Conservation (phyloP, 2,888 invertebrate species). For the Netelia virgata region DNA sequence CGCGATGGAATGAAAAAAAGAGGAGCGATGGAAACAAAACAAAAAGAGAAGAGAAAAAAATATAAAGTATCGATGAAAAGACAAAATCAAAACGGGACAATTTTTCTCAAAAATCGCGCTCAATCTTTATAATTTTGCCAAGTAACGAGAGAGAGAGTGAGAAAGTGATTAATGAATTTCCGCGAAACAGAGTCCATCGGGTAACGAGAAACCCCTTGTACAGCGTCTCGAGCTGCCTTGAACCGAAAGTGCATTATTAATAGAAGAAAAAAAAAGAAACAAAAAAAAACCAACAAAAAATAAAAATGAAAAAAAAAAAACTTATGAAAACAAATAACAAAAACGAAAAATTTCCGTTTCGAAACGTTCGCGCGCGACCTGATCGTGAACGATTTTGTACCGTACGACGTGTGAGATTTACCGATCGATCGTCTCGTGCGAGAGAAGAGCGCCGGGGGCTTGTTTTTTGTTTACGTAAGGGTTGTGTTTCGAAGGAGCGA, state of each 20-base stretch:
- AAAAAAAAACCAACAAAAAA: conserved; percentile 49
- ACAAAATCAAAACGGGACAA: background rate
- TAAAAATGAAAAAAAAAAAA: conserved; percentile 46
- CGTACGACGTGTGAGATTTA: conserved; percentile 60
- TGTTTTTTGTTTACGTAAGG: conserved; percentile 77
- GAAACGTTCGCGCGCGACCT: conserved; percentile 74
- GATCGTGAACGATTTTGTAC: conserved; percentile 57
- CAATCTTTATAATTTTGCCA: conserved; percentile 61
- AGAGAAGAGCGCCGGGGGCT: conserved; percentile 68
- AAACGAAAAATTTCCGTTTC: too few species aligned
- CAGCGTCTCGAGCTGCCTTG: conserved; percentile 84
- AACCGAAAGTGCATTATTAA: conserved; percentile 84
- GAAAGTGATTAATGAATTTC: conserved; percentile 57
- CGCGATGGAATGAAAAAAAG: background rate
- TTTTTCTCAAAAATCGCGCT: conserved; percentile 54
- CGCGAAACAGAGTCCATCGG: conserved; percentile 69
- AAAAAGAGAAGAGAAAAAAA: conserved; percentile 4
- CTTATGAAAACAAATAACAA: background rate
- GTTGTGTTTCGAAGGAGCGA: conserved; percentile 55
- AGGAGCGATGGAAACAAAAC: conserved; percentile 10
- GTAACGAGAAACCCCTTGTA: conserved; percentile 80
- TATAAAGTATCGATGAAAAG: background rate
- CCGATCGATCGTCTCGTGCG: conserved; percentile 70
- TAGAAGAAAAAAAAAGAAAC: conserved; percentile 66
- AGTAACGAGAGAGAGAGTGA: conserved; percentile 41